Evolutionary conservation across 2,888 invertebrate genomes (phyloP).

Genomic region (Drosophila percnosoma): DNA sequence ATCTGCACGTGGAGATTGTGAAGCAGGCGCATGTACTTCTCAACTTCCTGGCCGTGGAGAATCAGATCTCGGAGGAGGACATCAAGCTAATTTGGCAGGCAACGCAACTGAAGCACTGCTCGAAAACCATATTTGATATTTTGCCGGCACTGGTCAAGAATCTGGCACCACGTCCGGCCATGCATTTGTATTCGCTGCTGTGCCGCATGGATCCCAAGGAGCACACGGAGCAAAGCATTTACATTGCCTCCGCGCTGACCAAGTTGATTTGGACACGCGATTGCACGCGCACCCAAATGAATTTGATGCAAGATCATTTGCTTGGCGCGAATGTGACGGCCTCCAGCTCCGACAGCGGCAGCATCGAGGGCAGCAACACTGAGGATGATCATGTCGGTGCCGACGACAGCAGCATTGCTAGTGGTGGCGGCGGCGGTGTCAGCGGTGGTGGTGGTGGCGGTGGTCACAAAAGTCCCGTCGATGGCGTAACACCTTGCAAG

Average conservation of each 20-base stretch:
- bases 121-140: constrained; percentile 96
- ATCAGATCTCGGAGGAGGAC: constrained; percentile 94
- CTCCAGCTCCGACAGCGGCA: constrained; percentile 91
- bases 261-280: constrained; percentile 96
- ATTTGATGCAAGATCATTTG: constrained; percentile 84
- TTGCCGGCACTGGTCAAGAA: constrained; percentile 96
- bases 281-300: constrained; percentile 85
- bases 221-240: constrained; percentile 96
- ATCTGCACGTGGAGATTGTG: constrained; percentile 97
- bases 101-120: constrained; percentile 97
- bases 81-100: constrained; percentile 97
- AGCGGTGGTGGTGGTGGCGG: constrained; percentile 1
- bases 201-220: constrained; percentile 95
- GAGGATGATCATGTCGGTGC: constrained; percentile 89
- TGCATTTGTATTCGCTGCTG: constrained; percentile 94
- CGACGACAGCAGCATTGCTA: constrained; percentile 87
- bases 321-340: constrained; percentile 85
- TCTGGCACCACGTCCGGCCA: constrained; percentile 93
- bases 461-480: constrained; percentile 84
- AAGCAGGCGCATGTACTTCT: constrained; percentile 97
- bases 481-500: constrained; percentile 86
- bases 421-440: constrained; percentile 64
- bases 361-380: constrained; percentile 92
- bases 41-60: constrained; percentile 96
- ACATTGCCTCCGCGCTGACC: constrained; percentile 94